Evolutionary conservation across 2,888 invertebrate genomes (phyloP).

Genomic region (Dynastes hyllus): DNA sequence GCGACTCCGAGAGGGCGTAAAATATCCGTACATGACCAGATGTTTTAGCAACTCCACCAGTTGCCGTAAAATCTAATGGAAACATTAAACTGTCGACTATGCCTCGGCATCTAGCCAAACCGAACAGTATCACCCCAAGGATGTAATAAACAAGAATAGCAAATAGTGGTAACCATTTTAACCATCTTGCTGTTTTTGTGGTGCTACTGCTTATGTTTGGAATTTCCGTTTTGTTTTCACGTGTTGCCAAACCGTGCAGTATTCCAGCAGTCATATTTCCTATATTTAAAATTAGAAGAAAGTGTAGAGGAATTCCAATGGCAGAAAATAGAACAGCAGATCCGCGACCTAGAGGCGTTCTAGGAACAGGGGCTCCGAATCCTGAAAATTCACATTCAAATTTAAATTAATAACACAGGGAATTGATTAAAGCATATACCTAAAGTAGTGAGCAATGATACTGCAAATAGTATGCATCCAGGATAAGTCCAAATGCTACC

Average conservation of each 20-base stretch:
- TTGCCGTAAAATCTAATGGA: conserved; percentile 81
- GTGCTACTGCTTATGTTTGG: conserved; percentile 56
- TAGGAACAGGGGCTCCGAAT: conserved; percentile 82
- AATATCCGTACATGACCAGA: conserved; percentile 75
- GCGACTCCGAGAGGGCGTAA: conserved; percentile 81
- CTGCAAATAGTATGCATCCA: conserved; percentile 79
- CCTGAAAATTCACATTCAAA: conserved; percentile 69
- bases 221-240: conserved; percentile 61
- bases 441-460: conserved; percentile 81
- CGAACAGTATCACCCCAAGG: conserved; percentile 77
- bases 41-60: conserved; percentile 78
- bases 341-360: conserved; percentile 77
- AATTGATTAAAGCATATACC: conserved; percentile 69
- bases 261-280: conserved; percentile 73
- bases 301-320: conserved; percentile 80
- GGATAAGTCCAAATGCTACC: conserved; percentile 81
- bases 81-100: conserved; percentile 77
- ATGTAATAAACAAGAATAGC: conserved; percentile 74
- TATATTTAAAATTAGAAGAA: conserved; percentile 76
- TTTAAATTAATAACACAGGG: neutral
- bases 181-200: conserved; percentile 60
- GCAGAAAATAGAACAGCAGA: conserved; percentile 78
- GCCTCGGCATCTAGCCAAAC: conserved; percentile 72
- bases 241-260: conserved; percentile 70
- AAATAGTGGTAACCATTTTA: conserved; percentile 70